phyloP scores from a whole-genome alignment of 2,113 vertebrate species.

The Engystomops pustulosus region DNA sequence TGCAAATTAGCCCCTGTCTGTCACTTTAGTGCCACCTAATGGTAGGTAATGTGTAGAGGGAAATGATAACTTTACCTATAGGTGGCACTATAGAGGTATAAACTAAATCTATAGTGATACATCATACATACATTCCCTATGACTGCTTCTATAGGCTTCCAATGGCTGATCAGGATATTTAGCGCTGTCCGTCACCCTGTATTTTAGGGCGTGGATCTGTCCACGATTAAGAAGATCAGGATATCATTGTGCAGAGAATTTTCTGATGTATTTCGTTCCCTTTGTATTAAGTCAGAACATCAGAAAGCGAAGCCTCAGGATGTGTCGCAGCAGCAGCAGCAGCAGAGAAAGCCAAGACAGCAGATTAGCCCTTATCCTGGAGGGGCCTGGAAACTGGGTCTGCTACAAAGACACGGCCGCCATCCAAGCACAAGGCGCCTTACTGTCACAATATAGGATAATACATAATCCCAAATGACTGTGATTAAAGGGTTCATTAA shows the following conservation, averaged over 20 bases:
- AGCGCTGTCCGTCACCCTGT: not conserved
- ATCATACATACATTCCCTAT: no score
- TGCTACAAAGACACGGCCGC: not conserved
- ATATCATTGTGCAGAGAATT: not conserved
- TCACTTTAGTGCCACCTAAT: no score
- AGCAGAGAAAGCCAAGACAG: not conserved
- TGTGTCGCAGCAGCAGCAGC: not conserved
- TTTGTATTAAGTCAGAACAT: slow-evolving; percentile 4
- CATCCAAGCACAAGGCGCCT: not conserved
- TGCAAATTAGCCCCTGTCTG: no score
- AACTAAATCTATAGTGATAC: no score
- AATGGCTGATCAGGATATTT: not conserved
- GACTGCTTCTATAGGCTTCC: no score
- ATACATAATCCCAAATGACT: no score
- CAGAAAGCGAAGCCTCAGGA: slow-evolving; percentile 16
- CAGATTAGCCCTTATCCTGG: slow-evolving; percentile 9
- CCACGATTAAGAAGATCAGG: not conserved
- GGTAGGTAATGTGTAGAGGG: no score
- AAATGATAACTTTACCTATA: no score
- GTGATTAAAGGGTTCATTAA: no score
- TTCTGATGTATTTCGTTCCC: not conserved
- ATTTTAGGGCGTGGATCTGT: not conserved
- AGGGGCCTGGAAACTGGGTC: not conserved
- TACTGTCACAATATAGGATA: no score
- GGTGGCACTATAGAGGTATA: no score